phyloP scores from a whole-genome alignment of 2,797 vertebrate species.

The Onychomys leucogaster region DNA sequence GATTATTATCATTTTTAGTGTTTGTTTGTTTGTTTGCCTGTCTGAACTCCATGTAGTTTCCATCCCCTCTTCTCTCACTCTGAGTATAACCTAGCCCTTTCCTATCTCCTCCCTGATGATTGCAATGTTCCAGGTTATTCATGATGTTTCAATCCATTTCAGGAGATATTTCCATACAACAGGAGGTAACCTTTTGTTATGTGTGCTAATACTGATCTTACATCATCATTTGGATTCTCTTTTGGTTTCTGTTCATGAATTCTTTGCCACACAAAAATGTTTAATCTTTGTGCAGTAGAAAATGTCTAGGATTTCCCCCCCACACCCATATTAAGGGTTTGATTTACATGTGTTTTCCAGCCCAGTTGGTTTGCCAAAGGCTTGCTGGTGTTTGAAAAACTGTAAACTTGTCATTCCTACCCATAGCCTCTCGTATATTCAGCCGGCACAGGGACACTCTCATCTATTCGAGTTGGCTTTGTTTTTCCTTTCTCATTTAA shows the following conservation, averaged over 20 bases:
- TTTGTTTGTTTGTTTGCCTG: not conserved
- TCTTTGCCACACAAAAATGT: not conserved
- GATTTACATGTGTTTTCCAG: conserved; percentile 71
- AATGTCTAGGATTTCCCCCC: not conserved
- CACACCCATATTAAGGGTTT: conserved; percentile 62
- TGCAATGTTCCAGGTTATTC: not conserved
- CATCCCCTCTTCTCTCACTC: not conserved
- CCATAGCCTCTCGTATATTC: not conserved
- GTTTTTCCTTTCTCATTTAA: conserved; percentile 67
- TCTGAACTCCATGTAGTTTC: not conserved
- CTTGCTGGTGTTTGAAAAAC: conserved; percentile 69
- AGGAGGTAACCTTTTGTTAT: not conserved
- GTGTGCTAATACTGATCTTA: not conserved
- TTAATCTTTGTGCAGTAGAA: conserved; percentile 26
- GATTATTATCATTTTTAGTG: not conserved
- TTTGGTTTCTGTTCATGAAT: conserved; percentile 33
- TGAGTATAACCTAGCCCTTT: not conserved
- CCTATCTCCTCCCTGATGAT: not conserved
- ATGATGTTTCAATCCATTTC: not conserved
- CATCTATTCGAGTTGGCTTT: conserved; percentile 32
- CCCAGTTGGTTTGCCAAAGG: conserved; percentile 67
- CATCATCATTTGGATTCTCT: not conserved
- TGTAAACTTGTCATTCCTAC: conserved; percentile 68
- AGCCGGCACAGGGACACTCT: not conserved
- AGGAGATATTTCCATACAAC: not conserved